Base-by-base conservation (phyloP, 2,888 invertebrate genomes). In the Teinopalpus imperialis region DNA sequence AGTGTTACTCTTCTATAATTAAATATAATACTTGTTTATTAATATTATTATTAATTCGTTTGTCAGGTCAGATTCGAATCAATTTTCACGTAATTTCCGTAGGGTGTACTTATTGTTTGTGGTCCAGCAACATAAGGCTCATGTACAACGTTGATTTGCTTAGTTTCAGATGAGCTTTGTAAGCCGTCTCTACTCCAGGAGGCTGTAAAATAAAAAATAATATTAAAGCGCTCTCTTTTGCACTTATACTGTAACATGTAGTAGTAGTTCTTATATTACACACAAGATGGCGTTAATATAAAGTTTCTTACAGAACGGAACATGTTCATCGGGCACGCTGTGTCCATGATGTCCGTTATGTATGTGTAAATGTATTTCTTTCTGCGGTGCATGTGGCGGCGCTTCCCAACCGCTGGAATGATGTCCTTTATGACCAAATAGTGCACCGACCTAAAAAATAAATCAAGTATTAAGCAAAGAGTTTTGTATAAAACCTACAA, bases 331-430 rank as follows among this genome's bases (percentile, higher is more conserved):
- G 6, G 53, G 46, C 0, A 48, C 63, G 0, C 61, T 62, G 3
- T 57, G 55, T 21, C 45, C 45, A 2, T 63, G 56, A 0, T 73
- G 73, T 0, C 71, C 70, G 8, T 81, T 83, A 49, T 88, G 88
- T 7, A 89, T 86, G 56, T 89, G 89, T 0, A 89, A 65, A 24
- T 89, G 89, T 1, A 89, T 82, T 49, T 89, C 88, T 51, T 89
- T 89, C 54, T 82, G 77, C 1, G 40, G 45, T 1, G 29, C 1
- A 10, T 63, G 73, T 0, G 64, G 54, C 1, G 62, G 54, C 18
- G n/a, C n/a, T n/a, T 77, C 71, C 77, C 80, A 80, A n/a, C 64
- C 70, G 6, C 69, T 69, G 2, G 53, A 27, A 4, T 53, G 42
- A 3, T 81, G 76, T 0, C 59, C 51, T 48, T 87, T 86, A 1